phyloP scores from a whole-genome alignment of 2,797 vertebrate genomes.

The Nyctalus aviator region DNA sequence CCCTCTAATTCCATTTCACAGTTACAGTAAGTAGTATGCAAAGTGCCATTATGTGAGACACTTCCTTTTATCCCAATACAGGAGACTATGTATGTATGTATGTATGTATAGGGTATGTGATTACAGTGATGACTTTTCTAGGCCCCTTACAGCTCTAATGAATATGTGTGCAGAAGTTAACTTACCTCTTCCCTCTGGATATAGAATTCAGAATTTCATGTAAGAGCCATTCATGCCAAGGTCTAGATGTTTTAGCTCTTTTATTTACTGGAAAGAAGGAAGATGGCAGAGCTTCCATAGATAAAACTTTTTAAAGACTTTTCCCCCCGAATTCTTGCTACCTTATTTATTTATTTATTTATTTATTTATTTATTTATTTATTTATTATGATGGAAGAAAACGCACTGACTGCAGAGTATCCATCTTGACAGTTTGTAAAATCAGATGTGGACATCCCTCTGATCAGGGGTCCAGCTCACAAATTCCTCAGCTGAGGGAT shows the following conservation, averaged over 20 bases:
- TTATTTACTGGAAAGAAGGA: not conserved
- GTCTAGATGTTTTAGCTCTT: not conserved
- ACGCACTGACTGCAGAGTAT: not conserved
- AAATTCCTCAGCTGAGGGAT: not conserved
- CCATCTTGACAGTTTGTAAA: not conserved
- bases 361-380: not conserved
- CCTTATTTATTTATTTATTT: not conserved
- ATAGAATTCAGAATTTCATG: not conserved
- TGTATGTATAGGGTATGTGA: not conserved
- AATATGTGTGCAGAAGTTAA: not conserved
- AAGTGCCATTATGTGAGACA: fast-evolving
- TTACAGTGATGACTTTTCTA: not conserved
- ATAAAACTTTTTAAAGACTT: not conserved
- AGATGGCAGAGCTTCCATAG: not conserved
- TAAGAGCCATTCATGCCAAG: not conserved
- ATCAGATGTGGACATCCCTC: not conserved
- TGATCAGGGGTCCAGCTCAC: not conserved
- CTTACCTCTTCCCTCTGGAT: not conserved
- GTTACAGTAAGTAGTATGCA: not conserved
- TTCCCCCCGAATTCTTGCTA: not conserved
- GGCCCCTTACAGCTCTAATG: not conserved
- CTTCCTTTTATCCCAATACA: not conserved
- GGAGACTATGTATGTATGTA: not conserved
- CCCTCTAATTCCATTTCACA: not conserved
- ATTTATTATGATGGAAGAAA: not conserved